Percentiles rank a stretch among this genome's conserved stretches.
Evolutionary conservation across 2,888 invertebrate species (phyloP).

Genomic region (Cataglyphis cursor): DNA sequence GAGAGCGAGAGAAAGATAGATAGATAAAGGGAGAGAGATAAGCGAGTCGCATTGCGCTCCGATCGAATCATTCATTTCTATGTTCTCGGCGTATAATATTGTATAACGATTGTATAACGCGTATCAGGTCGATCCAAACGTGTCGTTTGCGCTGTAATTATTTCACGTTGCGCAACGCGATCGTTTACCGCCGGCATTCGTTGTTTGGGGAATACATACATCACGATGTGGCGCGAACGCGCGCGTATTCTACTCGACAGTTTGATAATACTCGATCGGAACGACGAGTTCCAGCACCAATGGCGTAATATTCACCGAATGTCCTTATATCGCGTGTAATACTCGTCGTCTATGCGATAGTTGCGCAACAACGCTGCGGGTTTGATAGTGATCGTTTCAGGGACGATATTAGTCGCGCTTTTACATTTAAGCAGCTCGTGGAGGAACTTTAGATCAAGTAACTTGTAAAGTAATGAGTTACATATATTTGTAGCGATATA

Average conservation of each 20-base stretch:
- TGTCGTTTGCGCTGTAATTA: constrained; percentile 72
- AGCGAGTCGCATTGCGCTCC: neutral
- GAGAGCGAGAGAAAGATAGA: neutral
- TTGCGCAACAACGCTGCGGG: constrained; percentile 15
- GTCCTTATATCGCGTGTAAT: constrained; percentile 23
- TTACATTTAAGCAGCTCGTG: constrained; percentile 14
- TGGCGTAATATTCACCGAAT: constrained; percentile 16
- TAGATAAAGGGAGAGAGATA: neutral
- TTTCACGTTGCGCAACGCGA: constrained; percentile 69
- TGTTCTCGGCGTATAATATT: constrained; percentile 66
- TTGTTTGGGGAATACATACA: constrained; percentile 65
- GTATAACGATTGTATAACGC: constrained; percentile 71
- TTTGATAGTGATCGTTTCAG: constrained; percentile 42
- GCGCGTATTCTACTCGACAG: constrained; percentile 21
- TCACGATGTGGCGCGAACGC: constrained; percentile 38
- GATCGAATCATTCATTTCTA: constrained; percentile 56
- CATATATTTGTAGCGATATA: neutral
- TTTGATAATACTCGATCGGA: constrained; percentile 53
- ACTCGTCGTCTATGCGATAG: constrained; percentile 24
- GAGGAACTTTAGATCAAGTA: constrained; percentile 1
- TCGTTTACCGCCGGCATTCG: constrained; percentile 49
- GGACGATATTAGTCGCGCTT: constrained; percentile 30
- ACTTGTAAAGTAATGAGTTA: constrained; percentile 11
- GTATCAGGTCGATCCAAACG: constrained; percentile 60
- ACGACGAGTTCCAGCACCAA: constrained; percentile 13